Evolutionary conservation across 2,797 vertebrate genomes (phyloP).

Genomic region (Cetoscarus ocellatus): DNA sequence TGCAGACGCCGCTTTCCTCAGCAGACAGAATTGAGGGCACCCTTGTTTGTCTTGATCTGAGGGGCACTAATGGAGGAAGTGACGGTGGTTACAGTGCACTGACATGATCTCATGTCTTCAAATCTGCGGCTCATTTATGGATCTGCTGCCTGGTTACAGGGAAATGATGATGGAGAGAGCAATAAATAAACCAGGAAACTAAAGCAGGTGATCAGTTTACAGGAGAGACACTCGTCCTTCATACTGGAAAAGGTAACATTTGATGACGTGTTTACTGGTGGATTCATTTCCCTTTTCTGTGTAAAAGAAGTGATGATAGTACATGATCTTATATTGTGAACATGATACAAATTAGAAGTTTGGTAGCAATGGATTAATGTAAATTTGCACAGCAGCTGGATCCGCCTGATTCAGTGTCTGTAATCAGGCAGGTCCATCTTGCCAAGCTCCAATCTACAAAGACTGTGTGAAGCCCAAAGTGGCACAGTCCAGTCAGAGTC

Average conservation of each 20-base stretch:
- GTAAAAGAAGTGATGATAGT: not conserved
- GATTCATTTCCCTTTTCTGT: not conserved
- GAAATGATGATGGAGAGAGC: conserved; percentile 10
- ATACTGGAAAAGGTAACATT: not conserved
- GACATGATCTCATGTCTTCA: conserved; percentile 41
- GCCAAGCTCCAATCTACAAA: too few relatives aligned
- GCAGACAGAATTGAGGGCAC: conserved; percentile 12
- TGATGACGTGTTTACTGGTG: not conserved
- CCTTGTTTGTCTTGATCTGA: conserved; percentile 28
- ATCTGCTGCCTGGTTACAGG: conserved; percentile 20
- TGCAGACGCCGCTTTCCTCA: not conserved
- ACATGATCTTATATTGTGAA: too few relatives aligned
- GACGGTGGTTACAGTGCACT: not conserved
- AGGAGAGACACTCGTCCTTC: not conserved
- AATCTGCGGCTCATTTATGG: conserved; percentile 18
- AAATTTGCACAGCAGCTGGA: too few relatives aligned
- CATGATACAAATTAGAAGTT: too few relatives aligned
- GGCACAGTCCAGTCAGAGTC: too few relatives aligned
- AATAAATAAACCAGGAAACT: conserved; percentile 29
- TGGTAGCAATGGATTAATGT: too few relatives aligned
- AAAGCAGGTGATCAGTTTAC: not conserved
- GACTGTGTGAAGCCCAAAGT: too few relatives aligned
- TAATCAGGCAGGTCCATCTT: too few relatives aligned
- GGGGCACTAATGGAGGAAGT: conserved; percentile 13
- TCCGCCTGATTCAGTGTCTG: too few relatives aligned